These are phyloP conservation scores for Nothobranchius furzeri DNA, from an alignment of 2,113 vertebrate genomes.

Conservation along the genomic window DNA sequence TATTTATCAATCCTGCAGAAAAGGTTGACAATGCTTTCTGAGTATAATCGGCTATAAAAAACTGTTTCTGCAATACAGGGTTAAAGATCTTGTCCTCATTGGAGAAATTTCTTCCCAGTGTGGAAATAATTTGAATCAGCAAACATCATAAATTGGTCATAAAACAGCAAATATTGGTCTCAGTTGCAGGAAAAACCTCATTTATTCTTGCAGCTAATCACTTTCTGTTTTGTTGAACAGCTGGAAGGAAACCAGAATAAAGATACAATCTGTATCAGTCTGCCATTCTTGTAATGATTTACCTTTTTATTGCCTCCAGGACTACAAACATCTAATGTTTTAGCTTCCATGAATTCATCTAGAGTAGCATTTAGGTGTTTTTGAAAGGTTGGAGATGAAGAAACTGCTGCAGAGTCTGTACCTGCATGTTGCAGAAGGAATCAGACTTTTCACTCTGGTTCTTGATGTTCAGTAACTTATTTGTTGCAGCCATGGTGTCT, in stretches of 20 bases:
- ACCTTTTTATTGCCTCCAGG: constrained; percentile 14
- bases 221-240: background rate
- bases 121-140: no score
- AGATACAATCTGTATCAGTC: constrained; percentile 1
- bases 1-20: no score
- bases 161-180: background rate
- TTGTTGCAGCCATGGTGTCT: background rate
- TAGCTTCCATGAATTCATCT: background rate
- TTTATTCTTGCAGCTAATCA: background rate
- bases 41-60: no score
- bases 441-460: constrained; percentile 45
- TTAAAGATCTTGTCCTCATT: no score
- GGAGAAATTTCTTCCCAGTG: no score
- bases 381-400: constrained; percentile 3
- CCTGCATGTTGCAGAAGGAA: background rate
- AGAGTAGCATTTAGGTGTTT: background rate
- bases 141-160: no score
- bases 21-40: no score
- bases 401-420: background rate
- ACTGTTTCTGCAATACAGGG: no score
- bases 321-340: background rate
- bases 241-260: constrained; percentile 1
- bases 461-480: constrained; percentile 15
- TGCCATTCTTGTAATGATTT: background rate
- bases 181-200: background rate